These are phyloP conservation scores for Centrocercus urophasianus DNA, from an alignment of 2,113 vertebrate species.

Conservation along the genomic window DNA sequence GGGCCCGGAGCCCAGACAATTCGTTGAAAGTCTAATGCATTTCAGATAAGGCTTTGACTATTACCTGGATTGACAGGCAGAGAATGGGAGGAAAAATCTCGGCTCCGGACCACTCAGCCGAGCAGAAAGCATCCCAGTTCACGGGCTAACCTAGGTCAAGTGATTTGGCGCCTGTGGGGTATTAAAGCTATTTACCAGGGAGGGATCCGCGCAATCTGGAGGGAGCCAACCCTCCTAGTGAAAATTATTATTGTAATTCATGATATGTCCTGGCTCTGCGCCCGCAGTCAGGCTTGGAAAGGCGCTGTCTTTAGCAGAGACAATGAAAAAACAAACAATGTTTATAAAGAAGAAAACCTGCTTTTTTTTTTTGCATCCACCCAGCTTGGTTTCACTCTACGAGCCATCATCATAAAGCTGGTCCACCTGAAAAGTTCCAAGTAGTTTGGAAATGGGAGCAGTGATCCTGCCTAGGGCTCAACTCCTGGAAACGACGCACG, in stretches of 20 bases:
- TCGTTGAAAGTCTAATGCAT: constrained; percentile 56
- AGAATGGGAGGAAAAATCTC: constrained; percentile 78
- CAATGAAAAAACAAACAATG: neutral
- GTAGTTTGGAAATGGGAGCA: neutral
- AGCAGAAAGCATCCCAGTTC: constrained; percentile 81
- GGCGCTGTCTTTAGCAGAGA: neutral
- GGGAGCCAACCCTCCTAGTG: constrained; percentile 41
- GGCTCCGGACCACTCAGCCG: constrained; percentile 79
- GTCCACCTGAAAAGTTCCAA: neutral
- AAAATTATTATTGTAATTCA: neutral
- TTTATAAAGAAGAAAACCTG: neutral
- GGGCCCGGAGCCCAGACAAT: constrained; percentile 65
- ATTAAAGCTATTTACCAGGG: constrained; percentile 85
- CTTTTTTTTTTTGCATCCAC: neutral
- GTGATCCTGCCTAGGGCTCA: neutral
- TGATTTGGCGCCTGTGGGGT: constrained; percentile 87
- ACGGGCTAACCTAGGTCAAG: constrained; percentile 86
- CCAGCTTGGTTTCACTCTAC: neutral
- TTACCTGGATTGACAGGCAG: constrained; percentile 86
- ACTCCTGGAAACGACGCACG: neutral
- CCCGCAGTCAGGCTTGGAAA: neutral
- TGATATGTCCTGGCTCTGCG: neutral
- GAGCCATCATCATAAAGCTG: neutral
- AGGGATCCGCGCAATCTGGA: constrained; percentile 2
- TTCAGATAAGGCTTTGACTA: constrained; percentile 81